Evolutionary conservation across 2,888 invertebrate species (phyloP).

Genomic region (Sphinx pinastri): DNA sequence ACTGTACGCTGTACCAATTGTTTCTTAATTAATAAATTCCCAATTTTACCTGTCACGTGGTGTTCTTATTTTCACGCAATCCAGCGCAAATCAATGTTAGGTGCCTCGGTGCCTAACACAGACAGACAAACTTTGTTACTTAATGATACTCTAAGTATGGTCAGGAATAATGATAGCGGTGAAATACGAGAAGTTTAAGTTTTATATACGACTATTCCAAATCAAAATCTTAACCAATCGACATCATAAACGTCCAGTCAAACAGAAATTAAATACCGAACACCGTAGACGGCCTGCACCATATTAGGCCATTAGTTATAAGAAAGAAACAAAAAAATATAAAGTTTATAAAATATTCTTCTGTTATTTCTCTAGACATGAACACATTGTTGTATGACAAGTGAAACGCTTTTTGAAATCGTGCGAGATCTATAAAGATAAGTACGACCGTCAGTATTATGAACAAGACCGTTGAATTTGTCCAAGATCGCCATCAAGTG

Average conservation of each 20-base stretch:
- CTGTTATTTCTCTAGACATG: not conserved
- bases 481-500: conserved; percentile 48
- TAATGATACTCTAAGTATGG: conserved; percentile 33
- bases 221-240: not conserved
- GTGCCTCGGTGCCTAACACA: too few species aligned
- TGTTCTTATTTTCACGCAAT: too few species aligned
- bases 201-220: not conserved
- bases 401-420: conserved; percentile 39
- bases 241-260: too few species aligned
- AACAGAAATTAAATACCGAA: too few species aligned
- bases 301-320: too few species aligned
- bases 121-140: conserved; percentile 62
- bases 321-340: too few species aligned
- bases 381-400: conserved; percentile 19
- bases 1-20: too few species aligned
- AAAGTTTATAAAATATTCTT: not conserved
- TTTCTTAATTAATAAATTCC: too few species aligned
- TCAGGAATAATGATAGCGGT: conserved; percentile 1
- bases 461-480: conserved; percentile 40
- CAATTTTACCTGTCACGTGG: too few species aligned
- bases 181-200: conserved; percentile 1
- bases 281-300: too few species aligned
- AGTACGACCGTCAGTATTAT: conserved; percentile 35
- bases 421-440: conserved; percentile 48
- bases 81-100: too few species aligned